Percentiles rank a stretch among this genome's conserved stretches.
Conservation (phyloP, 2,888 invertebrate species). For the Atrina japonica region DNA sequence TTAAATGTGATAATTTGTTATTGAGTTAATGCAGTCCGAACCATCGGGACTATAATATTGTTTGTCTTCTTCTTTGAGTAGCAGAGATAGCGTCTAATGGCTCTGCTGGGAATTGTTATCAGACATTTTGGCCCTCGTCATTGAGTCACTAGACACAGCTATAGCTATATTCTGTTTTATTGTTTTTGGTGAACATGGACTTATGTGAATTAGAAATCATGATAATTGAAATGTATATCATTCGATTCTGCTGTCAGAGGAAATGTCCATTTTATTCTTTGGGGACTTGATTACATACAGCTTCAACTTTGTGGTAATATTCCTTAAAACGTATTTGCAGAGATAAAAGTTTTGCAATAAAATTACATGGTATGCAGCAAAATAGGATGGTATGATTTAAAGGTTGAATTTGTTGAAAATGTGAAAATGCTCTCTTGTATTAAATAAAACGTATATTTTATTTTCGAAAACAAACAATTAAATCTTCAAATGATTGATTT, state of each 20-base stretch:
- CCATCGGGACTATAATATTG: conserved; percentile 24
- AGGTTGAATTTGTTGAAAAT: no score
- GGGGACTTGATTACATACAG: conserved; percentile 1
- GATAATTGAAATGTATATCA: conserved; percentile 21
- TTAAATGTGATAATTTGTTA: conserved; percentile 35
- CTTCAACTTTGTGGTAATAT: no score
- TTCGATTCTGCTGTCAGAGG: conserved; percentile 8
- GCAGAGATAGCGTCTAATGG: conserved; percentile 8
- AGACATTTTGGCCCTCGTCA: conserved; percentile 10
- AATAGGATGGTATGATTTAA: no score
- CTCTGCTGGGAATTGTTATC: conserved; percentile 17
- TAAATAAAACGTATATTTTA: no score
- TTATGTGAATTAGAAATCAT: conserved; percentile 18
- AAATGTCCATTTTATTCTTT: not conserved
- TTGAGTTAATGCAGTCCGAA: conserved; percentile 21
- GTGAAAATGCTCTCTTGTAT: no score
- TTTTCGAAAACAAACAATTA: no score
- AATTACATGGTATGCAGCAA: no score
- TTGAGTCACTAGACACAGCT: not conserved
- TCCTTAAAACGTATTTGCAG: no score
- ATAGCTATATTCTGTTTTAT: conserved; percentile 5
- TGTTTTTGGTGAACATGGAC: conserved; percentile 8
- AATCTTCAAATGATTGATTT: no score
- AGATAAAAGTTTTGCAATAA: no score
- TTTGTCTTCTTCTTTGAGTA: conserved; percentile 31